Evolutionary conservation across 1,140 invertebrate genomes (phyloP).

Genomic region (Calosoma granatense): DNA sequence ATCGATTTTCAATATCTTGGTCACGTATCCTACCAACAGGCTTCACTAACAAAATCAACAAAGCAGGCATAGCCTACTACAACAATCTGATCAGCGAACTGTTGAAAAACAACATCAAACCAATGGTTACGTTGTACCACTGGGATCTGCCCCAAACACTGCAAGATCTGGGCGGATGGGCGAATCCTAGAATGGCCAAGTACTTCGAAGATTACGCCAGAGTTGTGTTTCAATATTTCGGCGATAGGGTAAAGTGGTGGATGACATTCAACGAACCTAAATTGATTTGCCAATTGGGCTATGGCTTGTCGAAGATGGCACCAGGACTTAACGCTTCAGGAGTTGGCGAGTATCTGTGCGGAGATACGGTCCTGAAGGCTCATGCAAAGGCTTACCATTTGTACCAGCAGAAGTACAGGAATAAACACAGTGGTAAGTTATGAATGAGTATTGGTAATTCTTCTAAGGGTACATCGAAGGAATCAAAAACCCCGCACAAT

Average conservation of each 20-base stretch:
- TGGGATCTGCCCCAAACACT: slow-evolving; percentile 57
- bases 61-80: slow-evolving; percentile 47
- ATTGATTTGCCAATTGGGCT: slow-evolving; percentile 17
- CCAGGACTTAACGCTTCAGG: slow-evolving; percentile 33
- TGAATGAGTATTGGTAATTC: not conserved
- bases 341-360: slow-evolving; percentile 42
- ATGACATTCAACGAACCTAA: slow-evolving; percentile 32
- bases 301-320: slow-evolving; percentile 16
- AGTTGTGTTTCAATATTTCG: slow-evolving; percentile 22
- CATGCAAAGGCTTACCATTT: slow-evolving; percentile 42
- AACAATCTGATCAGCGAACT: slow-evolving; percentile 44
- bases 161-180: slow-evolving; percentile 53
- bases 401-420: slow-evolving; percentile 36
- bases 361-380: slow-evolving; percentile 39
- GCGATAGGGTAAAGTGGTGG: slow-evolving; percentile 35
- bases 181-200: slow-evolving; percentile 45
- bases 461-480: too few relatives aligned
- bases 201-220: slow-evolving; percentile 38
- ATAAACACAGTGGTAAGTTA: slow-evolving; percentile 29
- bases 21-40: slow-evolving; percentile 45
- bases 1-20: slow-evolving; percentile 50
- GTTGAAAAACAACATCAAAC: slow-evolving; percentile 39
- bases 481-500: too few relatives aligned
- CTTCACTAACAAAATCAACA: slow-evolving; percentile 38
- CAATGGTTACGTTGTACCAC: slow-evolving; percentile 59